Evolutionary conservation across 1,140 invertebrate genomes (phyloP).

Genomic region (Wasmannia auropunctata): DNA sequence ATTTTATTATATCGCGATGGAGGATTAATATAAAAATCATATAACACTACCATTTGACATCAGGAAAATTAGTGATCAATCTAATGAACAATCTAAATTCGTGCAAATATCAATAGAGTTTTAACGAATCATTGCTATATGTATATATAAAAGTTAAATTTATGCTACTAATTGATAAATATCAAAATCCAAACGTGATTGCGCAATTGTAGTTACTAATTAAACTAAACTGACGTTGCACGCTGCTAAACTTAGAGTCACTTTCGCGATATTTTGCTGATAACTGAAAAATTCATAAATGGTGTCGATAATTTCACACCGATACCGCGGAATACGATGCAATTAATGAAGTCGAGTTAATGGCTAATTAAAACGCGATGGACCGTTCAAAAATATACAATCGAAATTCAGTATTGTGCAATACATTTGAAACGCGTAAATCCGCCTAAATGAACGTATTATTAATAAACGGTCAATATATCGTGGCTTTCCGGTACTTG

Average conservation of each 20-base stretch:
- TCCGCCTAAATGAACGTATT: constrained; percentile 11
- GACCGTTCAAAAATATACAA: background rate
- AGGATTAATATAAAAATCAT: background rate
- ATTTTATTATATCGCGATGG: background rate
- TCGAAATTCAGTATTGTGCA: background rate
- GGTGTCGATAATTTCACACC: background rate
- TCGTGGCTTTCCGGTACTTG: background rate
- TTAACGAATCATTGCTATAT: background rate
- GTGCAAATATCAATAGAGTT: background rate
- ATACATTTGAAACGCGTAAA: background rate
- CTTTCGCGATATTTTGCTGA: background rate
- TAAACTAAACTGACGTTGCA: background rate
- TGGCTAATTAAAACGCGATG: constrained; percentile 10
- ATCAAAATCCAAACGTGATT: background rate
- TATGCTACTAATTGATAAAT: background rate
- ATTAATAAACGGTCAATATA: constrained; percentile 21
- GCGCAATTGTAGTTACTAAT: background rate
- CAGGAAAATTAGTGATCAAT: background rate
- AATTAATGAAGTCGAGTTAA: constrained; percentile 5
- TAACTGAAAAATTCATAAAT: background rate
- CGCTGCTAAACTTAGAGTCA: background rate
- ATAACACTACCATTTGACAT: background rate
- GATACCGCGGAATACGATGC: background rate
- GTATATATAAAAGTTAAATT: no score
- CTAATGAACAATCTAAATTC: background rate